phyloP scores from a whole-genome alignment of 2,888 invertebrate species.

The Eupeodes latifasciatus region DNA sequence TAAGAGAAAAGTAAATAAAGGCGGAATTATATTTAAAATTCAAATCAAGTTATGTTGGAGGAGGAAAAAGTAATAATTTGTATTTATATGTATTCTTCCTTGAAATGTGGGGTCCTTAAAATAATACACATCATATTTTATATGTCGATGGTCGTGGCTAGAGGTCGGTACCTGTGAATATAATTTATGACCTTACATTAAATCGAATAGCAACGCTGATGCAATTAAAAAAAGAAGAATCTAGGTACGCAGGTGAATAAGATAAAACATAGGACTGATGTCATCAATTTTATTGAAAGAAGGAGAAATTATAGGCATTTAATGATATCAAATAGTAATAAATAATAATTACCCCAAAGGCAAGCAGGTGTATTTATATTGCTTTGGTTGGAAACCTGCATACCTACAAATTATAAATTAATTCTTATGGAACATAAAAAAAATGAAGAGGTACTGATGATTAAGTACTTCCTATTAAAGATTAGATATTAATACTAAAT shows the following conservation, averaged over 20 bases:
- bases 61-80: background rate
- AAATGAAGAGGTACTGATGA: no score
- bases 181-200: conserved; percentile 10
- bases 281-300: background rate
- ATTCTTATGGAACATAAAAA: no score
- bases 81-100: conserved; percentile 10
- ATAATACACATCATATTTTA: conserved; percentile 18
- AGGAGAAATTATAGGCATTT: conserved; percentile 10
- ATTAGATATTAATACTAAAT: no score
- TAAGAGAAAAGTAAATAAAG: background rate
- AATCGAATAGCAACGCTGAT: background rate
- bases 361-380: background rate
- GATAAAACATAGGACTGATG: background rate
- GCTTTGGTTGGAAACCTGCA: no score
- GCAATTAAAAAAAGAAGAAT: background rate
- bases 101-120: conserved; percentile 1
- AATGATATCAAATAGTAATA: background rate
- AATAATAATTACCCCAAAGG: background rate
- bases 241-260: background rate
- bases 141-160: background rate
- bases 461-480: no score
- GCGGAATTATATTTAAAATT: conserved; percentile 28
- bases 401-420: no score
- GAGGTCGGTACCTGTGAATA: background rate
- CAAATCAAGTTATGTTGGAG: conserved; percentile 20